phyloP scores from a whole-genome alignment of 2,888 invertebrate species.

The Acleris literana region DNA sequence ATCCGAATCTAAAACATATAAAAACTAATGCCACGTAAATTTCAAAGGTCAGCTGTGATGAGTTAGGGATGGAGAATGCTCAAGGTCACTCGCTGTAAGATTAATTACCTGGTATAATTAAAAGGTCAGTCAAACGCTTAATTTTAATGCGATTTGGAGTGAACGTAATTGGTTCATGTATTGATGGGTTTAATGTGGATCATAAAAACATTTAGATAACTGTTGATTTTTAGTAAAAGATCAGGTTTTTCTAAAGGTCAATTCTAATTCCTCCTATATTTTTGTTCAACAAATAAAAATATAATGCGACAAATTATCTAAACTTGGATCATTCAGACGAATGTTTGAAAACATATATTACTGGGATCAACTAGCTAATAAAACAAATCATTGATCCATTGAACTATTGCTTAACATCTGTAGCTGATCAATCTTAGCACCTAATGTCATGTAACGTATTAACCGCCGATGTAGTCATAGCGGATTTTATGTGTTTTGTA shows the following conservation, averaged over 20 bases:
- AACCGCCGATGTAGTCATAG: too few relatives aligned
- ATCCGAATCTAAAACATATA: constrained; percentile 38
- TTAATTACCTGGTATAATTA: constrained; percentile 26
- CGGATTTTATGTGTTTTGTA: constrained; percentile 12
- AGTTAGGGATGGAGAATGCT: constrained; percentile 14
- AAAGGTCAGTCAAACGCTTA: constrained; percentile 16
- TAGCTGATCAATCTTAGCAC: constrained; percentile 16
- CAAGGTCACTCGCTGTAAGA: constrained; percentile 22
- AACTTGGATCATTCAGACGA: background rate
- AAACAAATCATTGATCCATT: background rate
- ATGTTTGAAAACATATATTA: background rate
- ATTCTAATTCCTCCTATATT: too few relatives aligned
- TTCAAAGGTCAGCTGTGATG: constrained; percentile 37
- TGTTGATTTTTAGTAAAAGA: too few relatives aligned
- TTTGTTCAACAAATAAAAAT: too few relatives aligned
- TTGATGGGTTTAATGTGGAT: background rate
- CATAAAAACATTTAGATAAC: background rate
- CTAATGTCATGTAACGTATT: constrained; percentile 10
- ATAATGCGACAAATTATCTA: too few relatives aligned
- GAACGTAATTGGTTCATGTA: background rate
- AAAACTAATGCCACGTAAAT: constrained; percentile 30
- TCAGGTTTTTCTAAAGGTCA: too few relatives aligned
- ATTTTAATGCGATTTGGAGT: constrained; percentile 1
- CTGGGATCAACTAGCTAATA: background rate
- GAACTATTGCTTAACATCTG: constrained; percentile 13